These are phyloP conservation scores for Pseudococcus longispinus DNA, from an alignment of 2,888 invertebrate species.

Conservation along the genomic window DNA sequence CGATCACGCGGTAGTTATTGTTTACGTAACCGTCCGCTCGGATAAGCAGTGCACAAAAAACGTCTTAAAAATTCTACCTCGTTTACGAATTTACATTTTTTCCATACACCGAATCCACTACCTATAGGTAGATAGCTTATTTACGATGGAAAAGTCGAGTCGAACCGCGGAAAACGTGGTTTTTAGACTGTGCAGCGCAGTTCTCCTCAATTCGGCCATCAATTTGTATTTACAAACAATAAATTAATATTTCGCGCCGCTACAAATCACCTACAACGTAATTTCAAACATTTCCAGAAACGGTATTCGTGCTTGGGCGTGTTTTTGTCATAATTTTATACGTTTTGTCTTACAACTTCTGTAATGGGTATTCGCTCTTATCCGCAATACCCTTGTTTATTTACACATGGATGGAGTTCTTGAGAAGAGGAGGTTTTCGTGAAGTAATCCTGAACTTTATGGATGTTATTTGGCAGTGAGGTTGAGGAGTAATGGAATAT, in stretches of 20 bases:
- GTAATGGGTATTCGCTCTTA: neutral
- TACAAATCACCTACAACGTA: neutral
- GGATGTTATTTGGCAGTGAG: too few species aligned
- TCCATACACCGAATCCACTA: neutral
- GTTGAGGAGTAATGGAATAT: too few species aligned
- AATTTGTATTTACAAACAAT: neutral
- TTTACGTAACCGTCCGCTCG: constrained; percentile 3
- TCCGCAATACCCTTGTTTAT: too few species aligned
- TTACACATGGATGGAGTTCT: too few species aligned
- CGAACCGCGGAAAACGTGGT: neutral
- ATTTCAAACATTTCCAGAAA: neutral
- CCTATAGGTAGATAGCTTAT: neutral
- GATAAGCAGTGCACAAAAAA: neutral
- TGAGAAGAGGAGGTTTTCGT: too few species aligned
- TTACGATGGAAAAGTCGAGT: neutral
- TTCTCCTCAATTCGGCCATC: neutral
- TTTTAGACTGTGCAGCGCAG: too few species aligned
- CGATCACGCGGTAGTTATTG: constrained; percentile 31
- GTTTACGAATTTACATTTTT: neutral
- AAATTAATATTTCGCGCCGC: constrained; percentile 3
- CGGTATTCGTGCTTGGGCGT: constrained; percentile 10
- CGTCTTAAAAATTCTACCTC: neutral
- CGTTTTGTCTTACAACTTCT: neutral
- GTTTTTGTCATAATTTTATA: neutral
- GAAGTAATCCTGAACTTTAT: too few species aligned